These are phyloP conservation scores for Drosophila burlai DNA, from an alignment of 1,140 invertebrate genomes.

Conservation along the genomic window DNA sequence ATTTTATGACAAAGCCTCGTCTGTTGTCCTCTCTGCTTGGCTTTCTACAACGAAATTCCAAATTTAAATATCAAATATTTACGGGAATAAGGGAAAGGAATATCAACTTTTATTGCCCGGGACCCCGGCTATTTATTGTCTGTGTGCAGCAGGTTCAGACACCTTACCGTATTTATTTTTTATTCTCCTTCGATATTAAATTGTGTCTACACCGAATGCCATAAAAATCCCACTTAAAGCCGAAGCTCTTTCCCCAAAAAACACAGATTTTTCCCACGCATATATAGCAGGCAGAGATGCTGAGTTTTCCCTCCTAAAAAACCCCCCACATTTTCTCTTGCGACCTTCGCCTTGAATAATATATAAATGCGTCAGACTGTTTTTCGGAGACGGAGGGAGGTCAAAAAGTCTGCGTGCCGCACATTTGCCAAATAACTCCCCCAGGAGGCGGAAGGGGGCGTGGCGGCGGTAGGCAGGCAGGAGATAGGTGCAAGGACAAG, in stretches of 20 bases:
- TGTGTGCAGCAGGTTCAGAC: constrained; percentile 63
- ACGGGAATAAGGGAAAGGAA: constrained; percentile 15
- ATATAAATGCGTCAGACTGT: constrained; percentile 70
- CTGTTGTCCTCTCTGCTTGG: neutral
- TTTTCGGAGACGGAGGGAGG: constrained; percentile 30
- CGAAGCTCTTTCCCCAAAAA: neutral
- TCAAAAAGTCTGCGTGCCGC: constrained; percentile 72
- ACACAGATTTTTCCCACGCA: constrained; percentile 72
- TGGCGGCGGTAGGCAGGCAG: constrained; percentile 4
- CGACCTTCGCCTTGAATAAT: constrained; percentile 78
- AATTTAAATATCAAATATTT: constrained; percentile 73
- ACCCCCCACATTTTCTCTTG: constrained; percentile 1
- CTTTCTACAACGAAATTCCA: constrained; percentile 36
- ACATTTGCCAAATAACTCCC: constrained; percentile 79
- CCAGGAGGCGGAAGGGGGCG: constrained; percentile 44
- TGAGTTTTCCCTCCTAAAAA: neutral
- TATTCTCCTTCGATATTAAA: constrained; percentile 60
- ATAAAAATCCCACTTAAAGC: constrained; percentile 78
- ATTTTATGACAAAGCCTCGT: constrained; percentile 65
- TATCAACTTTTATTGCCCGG: constrained; percentile 64
- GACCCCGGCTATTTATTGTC: constrained; percentile 66
- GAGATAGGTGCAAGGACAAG: constrained; percentile 67
- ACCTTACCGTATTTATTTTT: constrained; percentile 58
- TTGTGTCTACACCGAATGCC: constrained; percentile 74
- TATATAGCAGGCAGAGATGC: constrained; percentile 22